Conservation (phyloP, 2,797 vertebrate species). For the Sebastes glaucus region DNA sequence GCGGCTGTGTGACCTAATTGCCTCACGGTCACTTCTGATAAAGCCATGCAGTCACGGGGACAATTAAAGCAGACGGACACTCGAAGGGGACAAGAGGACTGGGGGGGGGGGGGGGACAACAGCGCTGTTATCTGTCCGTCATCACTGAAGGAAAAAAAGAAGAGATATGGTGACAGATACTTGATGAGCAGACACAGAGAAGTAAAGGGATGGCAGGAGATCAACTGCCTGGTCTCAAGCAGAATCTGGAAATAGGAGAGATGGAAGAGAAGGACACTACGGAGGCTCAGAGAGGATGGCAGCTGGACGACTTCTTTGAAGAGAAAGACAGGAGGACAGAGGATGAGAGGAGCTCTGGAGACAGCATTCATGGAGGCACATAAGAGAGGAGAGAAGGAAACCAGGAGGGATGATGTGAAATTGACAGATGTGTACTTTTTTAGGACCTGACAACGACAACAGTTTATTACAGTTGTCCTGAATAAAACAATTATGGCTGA, state of each 20-base stretch:
- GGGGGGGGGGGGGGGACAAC: background rate
- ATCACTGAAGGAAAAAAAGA: background rate
- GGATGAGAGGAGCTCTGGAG: constrained; percentile 31
- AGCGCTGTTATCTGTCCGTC: constrained; percentile 26
- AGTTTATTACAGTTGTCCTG: background rate
- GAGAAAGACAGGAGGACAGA: constrained; percentile 38
- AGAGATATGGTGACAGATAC: background rate
- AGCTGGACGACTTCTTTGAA: constrained; percentile 57
- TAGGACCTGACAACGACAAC: background rate
- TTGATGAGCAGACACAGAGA: background rate
- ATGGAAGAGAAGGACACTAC: constrained; percentile 19
- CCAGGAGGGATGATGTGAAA: background rate
- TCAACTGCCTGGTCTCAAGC: constrained; percentile 42
- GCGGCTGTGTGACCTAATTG: constrained; percentile 53
- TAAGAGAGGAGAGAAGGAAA: constrained; percentile 1
- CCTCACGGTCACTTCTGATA: constrained; percentile 40
- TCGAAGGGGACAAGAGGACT: constrained; percentile 40
- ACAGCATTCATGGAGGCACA: constrained; percentile 6
- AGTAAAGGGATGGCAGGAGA: constrained; percentile 26
- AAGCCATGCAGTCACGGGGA: constrained; percentile 20
- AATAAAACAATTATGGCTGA: background rate
- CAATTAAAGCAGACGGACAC: constrained; percentile 41
- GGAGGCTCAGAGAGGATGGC: constrained; percentile 20
- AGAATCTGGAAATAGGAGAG: constrained; percentile 43
- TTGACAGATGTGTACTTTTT: background rate